These are phyloP conservation scores for Tribolium freemani DNA, from an alignment of 2,888 invertebrate genomes.

Conservation along the genomic window DNA sequence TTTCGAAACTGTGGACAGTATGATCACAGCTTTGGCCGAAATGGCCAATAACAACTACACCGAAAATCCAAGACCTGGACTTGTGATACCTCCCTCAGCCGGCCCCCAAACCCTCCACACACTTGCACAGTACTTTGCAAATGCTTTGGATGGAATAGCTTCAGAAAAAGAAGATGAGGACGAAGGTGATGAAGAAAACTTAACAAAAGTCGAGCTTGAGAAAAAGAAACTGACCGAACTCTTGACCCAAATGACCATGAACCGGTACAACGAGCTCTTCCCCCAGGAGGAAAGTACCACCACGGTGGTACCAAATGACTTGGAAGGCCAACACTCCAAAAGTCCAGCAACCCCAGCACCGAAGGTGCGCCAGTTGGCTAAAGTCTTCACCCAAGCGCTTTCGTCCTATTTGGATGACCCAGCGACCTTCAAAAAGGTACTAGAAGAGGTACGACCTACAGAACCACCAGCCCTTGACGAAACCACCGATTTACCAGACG, in stretches of 20 bases:
- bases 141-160: slow-evolving; percentile 74
- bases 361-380: slow-evolving; percentile 84
- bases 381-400: slow-evolving; percentile 87
- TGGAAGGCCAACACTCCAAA: slow-evolving; percentile 76
- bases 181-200: slow-evolving; percentile 52
- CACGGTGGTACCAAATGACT: slow-evolving; percentile 65
- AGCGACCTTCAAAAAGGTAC: slow-evolving; percentile 81
- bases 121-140: slow-evolving; percentile 85
- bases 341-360: slow-evolving; percentile 73
- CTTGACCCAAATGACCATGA: slow-evolving; percentile 78
- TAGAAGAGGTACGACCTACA: slow-evolving; percentile 84
- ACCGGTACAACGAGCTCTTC: slow-evolving; percentile 73
- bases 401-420: slow-evolving; percentile 88
- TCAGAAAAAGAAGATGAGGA: slow-evolving; percentile 62
- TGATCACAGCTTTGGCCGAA: slow-evolving; percentile 77
- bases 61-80: slow-evolving; percentile 72
- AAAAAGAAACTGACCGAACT: slow-evolving; percentile 72
- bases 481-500: slow-evolving; percentile 59
- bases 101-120: slow-evolving; percentile 85
- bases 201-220: slow-evolving; percentile 55
- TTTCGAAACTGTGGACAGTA: slow-evolving; percentile 78
- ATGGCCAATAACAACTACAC: slow-evolving; percentile 71
- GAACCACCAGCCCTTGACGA: slow-evolving; percentile 73
- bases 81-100: slow-evolving; percentile 80
- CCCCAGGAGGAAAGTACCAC: slow-evolving; percentile 54